Evolutionary conservation across 2,113 vertebrate species (phyloP).

Genomic region (Chionis minor): DNA sequence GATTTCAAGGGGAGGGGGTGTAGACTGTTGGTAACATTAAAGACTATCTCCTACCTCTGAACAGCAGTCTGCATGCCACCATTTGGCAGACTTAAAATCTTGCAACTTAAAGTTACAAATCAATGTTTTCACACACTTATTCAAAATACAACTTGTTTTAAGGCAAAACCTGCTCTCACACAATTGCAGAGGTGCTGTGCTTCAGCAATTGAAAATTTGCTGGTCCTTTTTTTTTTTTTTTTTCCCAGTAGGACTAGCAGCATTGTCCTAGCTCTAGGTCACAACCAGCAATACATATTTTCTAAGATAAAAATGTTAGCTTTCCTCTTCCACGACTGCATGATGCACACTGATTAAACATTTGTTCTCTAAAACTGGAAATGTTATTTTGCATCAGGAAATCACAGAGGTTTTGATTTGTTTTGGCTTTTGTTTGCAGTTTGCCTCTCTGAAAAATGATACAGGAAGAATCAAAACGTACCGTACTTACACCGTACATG

Average conservation of each 20-base stretch:
- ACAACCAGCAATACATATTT: background rate
- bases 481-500: background rate
- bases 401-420: slow-evolving; percentile 44
- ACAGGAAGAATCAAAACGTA: slow-evolving; percentile 41
- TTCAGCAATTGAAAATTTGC: background rate
- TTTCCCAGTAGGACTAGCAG: background rate
- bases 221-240: background rate
- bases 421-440: slow-evolving; percentile 51
- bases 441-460: slow-evolving; percentile 53
- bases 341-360: slow-evolving; percentile 50
- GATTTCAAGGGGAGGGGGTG: background rate
- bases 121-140: background rate
- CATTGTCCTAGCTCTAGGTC: background rate
- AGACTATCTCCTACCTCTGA: background rate
- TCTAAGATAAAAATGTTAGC: slow-evolving; percentile 17
- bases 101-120: background rate
- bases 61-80: background rate
- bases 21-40: background rate
- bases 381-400: slow-evolving; percentile 52
- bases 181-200: background rate
- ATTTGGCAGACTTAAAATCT: background rate
- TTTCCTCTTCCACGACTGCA: slow-evolving; percentile 38
- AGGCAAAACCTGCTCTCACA: background rate
- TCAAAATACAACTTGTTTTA: background rate
- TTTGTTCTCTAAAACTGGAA: slow-evolving; percentile 64